Evolutionary conservation across 1,140 invertebrate genomes (phyloP).

Genomic region (Zophobas morio): DNA sequence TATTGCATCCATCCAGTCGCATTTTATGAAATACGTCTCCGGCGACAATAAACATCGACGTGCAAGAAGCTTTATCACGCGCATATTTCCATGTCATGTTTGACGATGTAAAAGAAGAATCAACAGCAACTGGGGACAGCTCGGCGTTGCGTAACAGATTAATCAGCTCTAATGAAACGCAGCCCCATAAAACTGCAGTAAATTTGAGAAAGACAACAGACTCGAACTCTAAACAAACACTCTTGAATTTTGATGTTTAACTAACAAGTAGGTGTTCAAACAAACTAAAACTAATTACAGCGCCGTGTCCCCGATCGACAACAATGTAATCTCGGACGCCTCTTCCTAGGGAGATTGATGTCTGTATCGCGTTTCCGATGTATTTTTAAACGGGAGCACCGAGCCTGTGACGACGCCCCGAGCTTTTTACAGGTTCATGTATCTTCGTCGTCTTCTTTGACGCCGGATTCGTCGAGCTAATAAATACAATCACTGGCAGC

Average conservation of each 20-base stretch:
- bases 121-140: slow-evolving; percentile 28
- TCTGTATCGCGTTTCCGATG: slow-evolving; percentile 37
- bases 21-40: neutral
- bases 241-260: slow-evolving; percentile 39
- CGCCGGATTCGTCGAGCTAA: slow-evolving; percentile 28
- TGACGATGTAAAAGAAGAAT: slow-evolving; percentile 19
- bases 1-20: too few relatives aligned
- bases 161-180: slow-evolving; percentile 34
- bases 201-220: slow-evolving; percentile 42
- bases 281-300: slow-evolving; percentile 41
- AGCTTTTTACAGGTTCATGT: slow-evolving; percentile 24
- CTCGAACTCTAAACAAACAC: slow-evolving; percentile 35
- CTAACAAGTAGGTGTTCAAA: slow-evolving; percentile 42
- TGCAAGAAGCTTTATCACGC: neutral
- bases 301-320: slow-evolving; percentile 25
- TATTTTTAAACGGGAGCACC: slow-evolving; percentile 37
- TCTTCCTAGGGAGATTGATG: slow-evolving; percentile 39
- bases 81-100: slow-evolving; percentile 3
- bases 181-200: slow-evolving; percentile 34
- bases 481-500: slow-evolving; percentile 39
- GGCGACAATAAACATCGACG: neutral
- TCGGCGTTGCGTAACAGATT: slow-evolving; percentile 35
- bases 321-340: slow-evolving; percentile 25
- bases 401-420: neutral
- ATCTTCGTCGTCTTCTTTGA: slow-evolving; percentile 33